Evolutionary conservation across 2,113 vertebrate species (phyloP).

Genomic region (Phylloscopus whistleri): DNA sequence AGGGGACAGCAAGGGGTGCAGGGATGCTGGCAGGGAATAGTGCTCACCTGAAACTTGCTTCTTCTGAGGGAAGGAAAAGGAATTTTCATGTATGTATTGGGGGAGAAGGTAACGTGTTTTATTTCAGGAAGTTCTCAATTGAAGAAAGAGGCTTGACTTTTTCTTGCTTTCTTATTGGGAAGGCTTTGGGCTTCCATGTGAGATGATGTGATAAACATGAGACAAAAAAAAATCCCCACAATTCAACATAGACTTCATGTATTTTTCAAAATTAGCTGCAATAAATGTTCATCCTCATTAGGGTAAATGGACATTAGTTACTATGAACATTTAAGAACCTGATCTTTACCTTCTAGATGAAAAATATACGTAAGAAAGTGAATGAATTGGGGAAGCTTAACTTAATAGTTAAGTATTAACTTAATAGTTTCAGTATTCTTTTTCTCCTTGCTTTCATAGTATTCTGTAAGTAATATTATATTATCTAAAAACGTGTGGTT

Average conservation of each 20-base stretch:
- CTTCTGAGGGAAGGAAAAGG: not conserved
- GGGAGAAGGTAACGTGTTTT: not conserved
- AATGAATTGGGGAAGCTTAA: not conserved
- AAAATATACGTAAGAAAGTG: not conserved
- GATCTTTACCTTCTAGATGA: not conserved
- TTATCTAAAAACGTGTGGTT: not conserved
- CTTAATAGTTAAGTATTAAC: too few species aligned
- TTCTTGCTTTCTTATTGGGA: not conserved
- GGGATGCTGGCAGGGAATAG: not conserved
- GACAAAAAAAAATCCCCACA: not conserved
- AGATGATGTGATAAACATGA: not conserved
- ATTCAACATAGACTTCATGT: rapidly evolving
- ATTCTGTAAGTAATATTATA: not conserved
- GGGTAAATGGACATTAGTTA: not conserved
- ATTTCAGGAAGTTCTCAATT: not conserved
- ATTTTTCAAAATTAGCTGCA: not conserved
- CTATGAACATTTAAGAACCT: not conserved
- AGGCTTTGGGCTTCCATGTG: not conserved
- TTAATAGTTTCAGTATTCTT: not conserved
- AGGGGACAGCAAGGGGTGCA: not conserved
- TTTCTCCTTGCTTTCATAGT: not conserved
- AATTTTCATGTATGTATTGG: not conserved
- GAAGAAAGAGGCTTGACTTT: not conserved
- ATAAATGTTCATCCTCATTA: not conserved
- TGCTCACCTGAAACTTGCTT: not conserved